Percentiles rank a stretch among this genome's conserved stretches.
phyloP scores from a whole-genome alignment of 2,888 invertebrate species.

The Chalcis sispes region DNA sequence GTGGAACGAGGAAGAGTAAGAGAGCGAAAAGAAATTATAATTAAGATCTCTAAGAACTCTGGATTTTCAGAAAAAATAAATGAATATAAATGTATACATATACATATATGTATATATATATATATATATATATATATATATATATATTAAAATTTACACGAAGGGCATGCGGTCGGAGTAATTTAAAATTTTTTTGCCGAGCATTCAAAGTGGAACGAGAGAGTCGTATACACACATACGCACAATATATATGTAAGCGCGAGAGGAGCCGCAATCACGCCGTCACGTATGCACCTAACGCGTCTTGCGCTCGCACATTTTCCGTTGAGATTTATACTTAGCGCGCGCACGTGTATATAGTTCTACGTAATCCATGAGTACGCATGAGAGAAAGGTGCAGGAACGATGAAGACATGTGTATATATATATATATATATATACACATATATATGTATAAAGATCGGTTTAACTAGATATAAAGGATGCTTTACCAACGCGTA shows the following conservation, averaged over 20 bases:
- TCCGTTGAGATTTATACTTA: constrained; percentile 21
- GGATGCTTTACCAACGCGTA: constrained; percentile 12
- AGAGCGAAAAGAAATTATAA: too few relatives aligned
- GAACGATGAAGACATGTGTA: constrained; percentile 9
- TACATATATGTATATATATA: too few relatives aligned
- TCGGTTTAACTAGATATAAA: constrained; percentile 52
- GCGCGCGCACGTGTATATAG: background rate
- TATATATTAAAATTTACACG: too few relatives aligned
- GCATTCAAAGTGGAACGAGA: background rate
- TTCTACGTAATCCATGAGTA: background rate
- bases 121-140: too few relatives aligned
- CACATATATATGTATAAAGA: constrained; percentile 31
- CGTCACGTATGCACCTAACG: background rate
- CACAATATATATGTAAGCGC: background rate
- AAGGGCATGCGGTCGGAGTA: too few relatives aligned
- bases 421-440: constrained; percentile 21
- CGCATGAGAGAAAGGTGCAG: background rate
- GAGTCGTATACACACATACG: too few relatives aligned
- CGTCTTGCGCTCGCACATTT: background rate
- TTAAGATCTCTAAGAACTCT: too few relatives aligned
- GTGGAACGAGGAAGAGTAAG: too few relatives aligned
- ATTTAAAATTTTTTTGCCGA: too few relatives aligned
- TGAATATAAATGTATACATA: too few relatives aligned
- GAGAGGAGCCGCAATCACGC: background rate
- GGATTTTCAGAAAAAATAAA: too few relatives aligned